Percentiles rank a stretch among this genome's conserved stretches.
Evolutionary conservation across 2,888 invertebrate genomes (phyloP).

Genomic region (Lagria hirta): DNA sequence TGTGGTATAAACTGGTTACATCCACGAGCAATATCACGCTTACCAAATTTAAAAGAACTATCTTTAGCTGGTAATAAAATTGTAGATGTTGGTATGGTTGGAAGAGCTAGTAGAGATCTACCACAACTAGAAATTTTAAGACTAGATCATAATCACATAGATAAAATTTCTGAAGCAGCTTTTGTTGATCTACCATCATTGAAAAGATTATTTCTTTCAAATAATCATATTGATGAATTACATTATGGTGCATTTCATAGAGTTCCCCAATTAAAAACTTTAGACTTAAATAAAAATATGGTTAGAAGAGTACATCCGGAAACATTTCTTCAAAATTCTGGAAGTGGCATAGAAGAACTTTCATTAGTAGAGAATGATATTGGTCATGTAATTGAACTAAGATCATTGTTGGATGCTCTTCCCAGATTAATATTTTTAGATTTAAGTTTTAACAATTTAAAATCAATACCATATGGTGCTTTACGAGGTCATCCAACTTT

Average conservation of each 20-base stretch:
- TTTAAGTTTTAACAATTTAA: constrained; percentile 74
- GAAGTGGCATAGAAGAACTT: constrained; percentile 75
- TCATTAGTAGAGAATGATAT: constrained; percentile 77
- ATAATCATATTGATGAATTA: constrained; percentile 74
- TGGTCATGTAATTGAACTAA: constrained; percentile 71
- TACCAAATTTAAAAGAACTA: constrained; percentile 71
- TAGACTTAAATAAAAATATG: constrained; percentile 77
- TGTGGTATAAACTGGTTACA: constrained; percentile 79
- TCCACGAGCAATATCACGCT: constrained; percentile 70
- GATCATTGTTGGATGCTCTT: constrained; percentile 73
- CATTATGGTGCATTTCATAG: constrained; percentile 80
- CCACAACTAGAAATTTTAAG: constrained; percentile 70
- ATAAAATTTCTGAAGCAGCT: constrained; percentile 71
- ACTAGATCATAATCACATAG: constrained; percentile 72
- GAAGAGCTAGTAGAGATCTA: constrained; percentile 74
- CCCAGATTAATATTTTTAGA: constrained; percentile 78
- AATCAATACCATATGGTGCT: constrained; percentile 76
- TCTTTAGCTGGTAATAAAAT: constrained; percentile 73
- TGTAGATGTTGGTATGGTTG: constrained; percentile 78
- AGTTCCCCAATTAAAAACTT: constrained; percentile 69
- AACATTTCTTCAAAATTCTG: constrained; percentile 74
- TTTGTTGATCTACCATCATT: constrained; percentile 77
- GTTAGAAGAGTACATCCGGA: constrained; percentile 78
- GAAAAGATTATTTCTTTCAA: constrained; percentile 66
- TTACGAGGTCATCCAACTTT: constrained; percentile 77